phyloP scores from a whole-genome alignment of 1,140 invertebrate genomes.

The Eurosta solidaginis region DNA sequence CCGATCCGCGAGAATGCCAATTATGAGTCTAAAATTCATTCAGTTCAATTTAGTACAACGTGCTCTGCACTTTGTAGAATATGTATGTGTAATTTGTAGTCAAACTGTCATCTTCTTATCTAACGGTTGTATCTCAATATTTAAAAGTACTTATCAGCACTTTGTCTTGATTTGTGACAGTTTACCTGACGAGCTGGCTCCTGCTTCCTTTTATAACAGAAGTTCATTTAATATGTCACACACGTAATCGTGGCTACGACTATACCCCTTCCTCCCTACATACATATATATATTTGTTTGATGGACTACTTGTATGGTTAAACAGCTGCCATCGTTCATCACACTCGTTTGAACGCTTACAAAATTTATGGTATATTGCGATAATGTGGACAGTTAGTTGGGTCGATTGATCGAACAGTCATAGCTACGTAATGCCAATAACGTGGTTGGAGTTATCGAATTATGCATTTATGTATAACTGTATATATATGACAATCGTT shows the following conservation, averaged over 20 bases:
- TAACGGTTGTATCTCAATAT: background rate
- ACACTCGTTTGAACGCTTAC: background rate
- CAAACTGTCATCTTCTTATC: background rate
- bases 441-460: background rate
- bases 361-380: constrained; percentile 34
- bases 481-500: background rate
- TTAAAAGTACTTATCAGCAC: constrained; percentile 3
- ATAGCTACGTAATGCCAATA: background rate
- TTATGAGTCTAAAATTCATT: too few species aligned
- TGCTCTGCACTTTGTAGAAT: too few species aligned
- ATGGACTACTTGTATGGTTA: background rate
- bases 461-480: background rate
- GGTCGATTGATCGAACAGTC: background rate
- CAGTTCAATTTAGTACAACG: too few species aligned
- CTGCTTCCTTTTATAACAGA: background rate
- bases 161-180: constrained; percentile 17
- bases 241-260: too few species aligned
- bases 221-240: background rate
- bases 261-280: too few species aligned
- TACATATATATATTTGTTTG: background rate
- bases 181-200: background rate
- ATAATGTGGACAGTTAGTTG: constrained; percentile 31
- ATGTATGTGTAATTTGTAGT: too few species aligned
- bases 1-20: too few species aligned
- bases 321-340: background rate